Percentiles rank a stretch among this genome's conserved stretches.
Conservation (phyloP, 2,113 vertebrate species). For the Numida meleagris region DNA sequence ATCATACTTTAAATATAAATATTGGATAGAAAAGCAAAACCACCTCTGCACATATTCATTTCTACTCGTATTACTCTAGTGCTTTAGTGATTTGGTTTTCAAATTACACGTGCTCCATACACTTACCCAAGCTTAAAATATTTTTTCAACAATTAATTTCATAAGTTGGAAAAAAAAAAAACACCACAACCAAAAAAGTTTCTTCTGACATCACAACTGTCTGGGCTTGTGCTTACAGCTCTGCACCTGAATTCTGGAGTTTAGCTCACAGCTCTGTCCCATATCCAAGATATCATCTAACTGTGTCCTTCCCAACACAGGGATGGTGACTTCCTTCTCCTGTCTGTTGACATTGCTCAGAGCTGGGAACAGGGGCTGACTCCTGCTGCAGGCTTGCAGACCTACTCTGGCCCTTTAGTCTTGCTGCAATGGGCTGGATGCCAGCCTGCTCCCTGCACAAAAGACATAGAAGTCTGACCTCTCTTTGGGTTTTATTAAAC, state of each 20-base stretch:
- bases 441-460: accelerated
- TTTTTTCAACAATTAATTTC: not conserved
- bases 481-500: not conserved
- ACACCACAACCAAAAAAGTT: not conserved
- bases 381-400: accelerated
- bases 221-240: not conserved
- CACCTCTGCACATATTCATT: not conserved
- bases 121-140: not conserved
- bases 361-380: not conserved
- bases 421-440: not conserved
- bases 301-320: not conserved
- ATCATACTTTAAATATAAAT: not conserved
- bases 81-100: not conserved
- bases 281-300: accelerated
- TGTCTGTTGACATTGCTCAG: not conserved
- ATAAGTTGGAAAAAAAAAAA: not conserved
- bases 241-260: not conserved
- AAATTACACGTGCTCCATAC: not conserved
- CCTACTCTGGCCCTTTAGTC: accelerated
- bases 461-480: not conserved
- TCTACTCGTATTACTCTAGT: not conserved
- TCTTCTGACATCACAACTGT: not conserved
- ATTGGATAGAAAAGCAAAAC: not conserved
- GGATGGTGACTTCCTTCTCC: not conserved
- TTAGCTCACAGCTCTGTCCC: not conserved